phyloP scores from a whole-genome alignment of 2,888 invertebrate genomes.

The Sarcophaga variegata region DNA sequence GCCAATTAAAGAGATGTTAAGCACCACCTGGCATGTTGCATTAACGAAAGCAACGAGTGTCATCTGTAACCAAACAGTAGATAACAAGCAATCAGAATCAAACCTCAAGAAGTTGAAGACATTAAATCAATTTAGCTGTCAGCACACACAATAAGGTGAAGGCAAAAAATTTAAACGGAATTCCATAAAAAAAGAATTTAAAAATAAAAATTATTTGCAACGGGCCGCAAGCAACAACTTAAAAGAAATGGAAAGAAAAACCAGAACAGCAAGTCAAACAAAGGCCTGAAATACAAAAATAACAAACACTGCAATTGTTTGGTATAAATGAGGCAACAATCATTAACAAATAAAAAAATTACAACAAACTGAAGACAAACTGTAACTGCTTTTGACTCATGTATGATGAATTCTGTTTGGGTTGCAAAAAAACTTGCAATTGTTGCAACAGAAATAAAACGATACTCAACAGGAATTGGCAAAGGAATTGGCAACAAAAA shows the following conservation, averaged over 20 bases:
- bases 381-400: not conserved
- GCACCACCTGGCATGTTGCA: conserved; percentile 9
- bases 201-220: not conserved
- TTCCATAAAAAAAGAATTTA: not conserved
- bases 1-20: conserved; percentile 28
- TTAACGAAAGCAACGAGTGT: conserved; percentile 4
- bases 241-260: too few relatives aligned
- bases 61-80: not conserved
- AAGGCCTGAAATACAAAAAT: too few relatives aligned
- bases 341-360: not conserved
- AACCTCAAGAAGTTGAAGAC: not conserved
- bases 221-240: too few relatives aligned
- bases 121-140: conserved; percentile 37
- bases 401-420: not conserved
- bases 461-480: not conserved
- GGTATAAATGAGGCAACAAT: not conserved
- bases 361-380: not conserved
- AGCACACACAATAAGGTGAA: not conserved
- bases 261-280: too few relatives aligned
- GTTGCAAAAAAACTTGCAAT: not conserved
- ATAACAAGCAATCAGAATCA: not conserved
- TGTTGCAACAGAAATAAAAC: not conserved
- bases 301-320: not conserved
- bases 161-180: not conserved
- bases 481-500: not conserved